phyloP scores from a whole-genome alignment of 1,140 invertebrate genomes.

The Lordiphosa mommai region DNA sequence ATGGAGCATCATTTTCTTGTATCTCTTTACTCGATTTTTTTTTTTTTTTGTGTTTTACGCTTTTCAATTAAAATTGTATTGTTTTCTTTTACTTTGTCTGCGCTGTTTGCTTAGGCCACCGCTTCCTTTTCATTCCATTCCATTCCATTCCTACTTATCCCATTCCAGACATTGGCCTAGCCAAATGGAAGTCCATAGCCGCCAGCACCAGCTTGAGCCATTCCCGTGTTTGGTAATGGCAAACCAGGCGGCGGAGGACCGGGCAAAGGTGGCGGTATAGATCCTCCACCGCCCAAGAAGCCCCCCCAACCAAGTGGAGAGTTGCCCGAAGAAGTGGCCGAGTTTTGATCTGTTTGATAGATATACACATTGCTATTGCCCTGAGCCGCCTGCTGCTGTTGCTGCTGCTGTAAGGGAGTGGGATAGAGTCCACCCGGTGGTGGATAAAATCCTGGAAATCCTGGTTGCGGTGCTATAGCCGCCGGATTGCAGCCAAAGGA shows the following conservation, averaged over 20 bases:
- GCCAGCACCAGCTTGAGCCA: conserved; percentile 26
- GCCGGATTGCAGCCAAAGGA: conserved; percentile 46
- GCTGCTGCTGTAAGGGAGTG: conserved; percentile 24
- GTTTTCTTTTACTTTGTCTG: conserved; percentile 75
- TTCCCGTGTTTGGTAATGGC: conserved; percentile 7
- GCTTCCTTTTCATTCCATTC: conserved; percentile 12
- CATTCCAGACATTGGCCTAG: not conserved
- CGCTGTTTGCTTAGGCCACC: conserved; percentile 68
- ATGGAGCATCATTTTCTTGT: conserved; percentile 13
- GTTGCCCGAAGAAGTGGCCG: conserved; percentile 12
- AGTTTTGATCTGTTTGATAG: conserved; percentile 60
- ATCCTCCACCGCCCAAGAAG: conserved; percentile 17
- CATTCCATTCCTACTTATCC: conserved; percentile 14
- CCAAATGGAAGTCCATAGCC: conserved; percentile 31
- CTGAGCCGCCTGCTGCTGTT: conserved; percentile 49
- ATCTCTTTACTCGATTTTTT: too few relatives aligned
- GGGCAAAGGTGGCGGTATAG: conserved; percentile 12
- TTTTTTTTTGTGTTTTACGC: conserved; percentile 39
- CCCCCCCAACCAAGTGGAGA: conserved; percentile 36
- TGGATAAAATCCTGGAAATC: conserved; percentile 24
- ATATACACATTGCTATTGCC: conserved; percentile 64
- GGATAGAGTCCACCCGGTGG: conserved; percentile 38
- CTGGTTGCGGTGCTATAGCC: conserved; percentile 41
- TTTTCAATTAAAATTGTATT: conserved; percentile 79
- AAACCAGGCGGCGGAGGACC: conserved; percentile 5